A percentile compares a stretch with the other conserved stretches of the same genome.
These are phyloP conservation scores for Diplazon laetatorius DNA, from an alignment of 2,888 invertebrate species.

Conservation along the genomic window DNA sequence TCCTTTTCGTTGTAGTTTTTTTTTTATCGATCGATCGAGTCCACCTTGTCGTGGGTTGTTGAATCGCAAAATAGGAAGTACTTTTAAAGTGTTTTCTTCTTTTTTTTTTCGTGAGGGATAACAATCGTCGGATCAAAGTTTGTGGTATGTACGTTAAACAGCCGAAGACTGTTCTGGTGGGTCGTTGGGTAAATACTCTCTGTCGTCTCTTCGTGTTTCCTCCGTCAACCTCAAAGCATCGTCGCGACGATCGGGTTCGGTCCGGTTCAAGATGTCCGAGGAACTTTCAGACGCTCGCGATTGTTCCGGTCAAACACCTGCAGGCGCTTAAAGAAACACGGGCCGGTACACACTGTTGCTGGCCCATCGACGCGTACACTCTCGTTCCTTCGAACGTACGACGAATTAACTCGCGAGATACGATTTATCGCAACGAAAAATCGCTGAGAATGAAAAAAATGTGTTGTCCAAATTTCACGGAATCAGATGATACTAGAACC, in stretches of 20 bases:
- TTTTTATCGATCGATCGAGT: background rate
- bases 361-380: no score
- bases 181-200: slow-evolving; percentile 40
- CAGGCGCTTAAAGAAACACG: background rate
- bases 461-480: no score
- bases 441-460: no score
- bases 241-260: slow-evolving; percentile 18
- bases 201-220: no score
- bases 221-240: slow-evolving; percentile 16
- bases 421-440: no score
- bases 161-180: no score
- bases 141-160: no score
- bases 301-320: slow-evolving; percentile 16
- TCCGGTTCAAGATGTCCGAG: background rate
- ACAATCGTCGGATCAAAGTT: no score
- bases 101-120: background rate
- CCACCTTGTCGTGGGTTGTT: background rate
- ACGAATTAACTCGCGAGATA: no score
- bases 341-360: background rate
- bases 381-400: no score
- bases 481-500: no score
- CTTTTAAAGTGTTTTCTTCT: background rate
- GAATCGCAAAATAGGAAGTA: background rate
- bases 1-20: background rate
- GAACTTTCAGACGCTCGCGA: slow-evolving; percentile 13